phyloP scores from a whole-genome alignment of 2,888 invertebrate genomes.

The Chrysolina americana region DNA sequence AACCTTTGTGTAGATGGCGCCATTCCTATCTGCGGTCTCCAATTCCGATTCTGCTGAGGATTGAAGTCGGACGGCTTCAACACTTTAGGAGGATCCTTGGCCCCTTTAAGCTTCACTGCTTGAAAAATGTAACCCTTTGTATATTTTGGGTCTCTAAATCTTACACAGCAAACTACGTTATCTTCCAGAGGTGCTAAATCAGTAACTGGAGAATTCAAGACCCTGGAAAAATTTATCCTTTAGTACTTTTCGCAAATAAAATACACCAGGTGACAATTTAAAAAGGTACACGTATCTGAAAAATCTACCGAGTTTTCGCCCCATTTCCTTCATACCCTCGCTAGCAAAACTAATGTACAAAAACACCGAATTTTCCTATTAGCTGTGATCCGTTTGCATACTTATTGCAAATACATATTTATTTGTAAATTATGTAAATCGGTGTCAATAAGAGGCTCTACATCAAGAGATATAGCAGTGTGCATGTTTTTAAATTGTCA shows the following conservation, averaged over 20 bases:
- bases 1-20: constrained; percentile 65
- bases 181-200: constrained; percentile 76
- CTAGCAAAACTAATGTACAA: no score
- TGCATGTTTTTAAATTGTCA: no score
- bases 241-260: background rate
- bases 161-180: constrained; percentile 77
- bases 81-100: constrained; percentile 80
- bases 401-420: no score
- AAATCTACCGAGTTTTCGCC: no score
- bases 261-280: background rate
- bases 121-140: constrained; percentile 82
- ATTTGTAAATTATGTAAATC: no score
- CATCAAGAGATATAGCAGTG: no score
- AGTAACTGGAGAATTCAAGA: constrained; percentile 79
- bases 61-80: constrained; percentile 84
- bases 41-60: constrained; percentile 78
- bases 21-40: constrained; percentile 83
- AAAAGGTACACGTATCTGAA: background rate
- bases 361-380: no score
- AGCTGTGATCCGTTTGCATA: no score
- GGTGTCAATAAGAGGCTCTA: no score
- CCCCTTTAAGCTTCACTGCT: constrained; percentile 79
- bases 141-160: constrained; percentile 86
- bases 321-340: background rate
- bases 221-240: constrained; percentile 56